Base-by-base conservation (phyloP, 2,113 vertebrate genomes). In the Calidris pugnax region DNA sequence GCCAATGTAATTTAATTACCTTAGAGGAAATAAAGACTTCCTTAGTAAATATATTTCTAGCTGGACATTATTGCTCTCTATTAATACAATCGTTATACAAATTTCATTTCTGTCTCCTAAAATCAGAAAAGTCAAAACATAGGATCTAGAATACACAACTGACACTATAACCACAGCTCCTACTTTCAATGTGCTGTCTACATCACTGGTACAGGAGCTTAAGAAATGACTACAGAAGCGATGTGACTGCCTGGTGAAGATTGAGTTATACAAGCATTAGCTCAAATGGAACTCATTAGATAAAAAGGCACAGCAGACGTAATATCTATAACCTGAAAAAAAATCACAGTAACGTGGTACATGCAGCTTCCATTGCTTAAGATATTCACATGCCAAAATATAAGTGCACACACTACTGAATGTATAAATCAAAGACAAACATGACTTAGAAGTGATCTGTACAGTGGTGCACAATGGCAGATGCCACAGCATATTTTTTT, bases 401-500 rank as follows among this genome's bases (percentile, higher is more conserved):
- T 20, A 79, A 91, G 73, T 85, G 24, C n/a, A 80, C 59, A 30
- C 37, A 32, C 50, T 56, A 24, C 53, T 68, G 43, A 87, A 50
- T 12, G 28, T 19, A 92, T 56, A 89, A 90, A 95, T 69, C n/a
- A 76, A n/a, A 92, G 57, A 71, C 69, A 63, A 94, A 48, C 41
- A 47, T 56, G 73, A 84, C 59, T 95, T 82, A 92, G 84, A 93
- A 95, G 35, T 80, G 76, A 97, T 95, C 76, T 91, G 76, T 87
- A 92, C 26, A 88, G 71, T 87, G 92, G 76, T 72, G 57, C 93
- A 89, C 97, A 87, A 96, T 90, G 89, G 92, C 97, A 98, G 97
- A 97, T 97, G 97, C 84, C 83, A 84, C 32, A 95, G 67, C 97
- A 97, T 97, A 98, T 97, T 98, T 96, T 95, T 97, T 95, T 87